Base-by-base conservation (phyloP, 1,140 invertebrate genomes). In the Trichomalopsis sarcophagae region DNA sequence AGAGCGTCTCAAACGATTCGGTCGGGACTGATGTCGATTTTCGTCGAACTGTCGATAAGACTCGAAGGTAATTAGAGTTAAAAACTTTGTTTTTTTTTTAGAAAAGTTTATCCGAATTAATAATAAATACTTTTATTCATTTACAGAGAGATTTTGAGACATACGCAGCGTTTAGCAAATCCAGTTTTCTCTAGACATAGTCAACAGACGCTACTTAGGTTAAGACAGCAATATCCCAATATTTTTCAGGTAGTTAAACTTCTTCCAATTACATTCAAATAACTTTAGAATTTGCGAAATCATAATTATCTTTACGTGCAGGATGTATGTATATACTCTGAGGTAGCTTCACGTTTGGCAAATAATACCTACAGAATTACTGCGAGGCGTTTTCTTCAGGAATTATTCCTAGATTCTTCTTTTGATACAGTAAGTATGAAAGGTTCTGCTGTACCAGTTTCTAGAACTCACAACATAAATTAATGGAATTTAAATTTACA, bases 261-360 rank as follows among this genome's bases (percentile, higher is more conserved):
- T 71, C 10, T 71, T 5, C n/a, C 55, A n/a, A 55, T 5, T n/a
- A 7, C n/a, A 62, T 21, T 3, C 1, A 62, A 62, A n/a, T 21
- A 62, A 71, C 2, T 30, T 2, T 3, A n/a, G 23, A 71, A 27
- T 71, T 71, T n/a, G 23, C 17, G 5, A 79, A 33, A 82, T 86
- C 85, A 5, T 68, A 14, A 68, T 73, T 78, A 21, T 44, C 21
- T 84, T 80, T 13, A 75, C 83, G 98, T 98, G 90, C 95, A 97
- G 92, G 97, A 98, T 89, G 93, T 97, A 84, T 99, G 98, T 92
- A 94, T 99, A 7, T 99, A 98, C 92, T 98, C 97, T 2, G 98
- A 99, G 92, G 96, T 99, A 9, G 97, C 97, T 90, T 95, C 95
- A 84, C 94, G 97, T 76, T 92, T 99, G 55, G 95, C 96, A 0